Percentiles rank a stretch among this genome's conserved stretches.
Conservation (phyloP, 2,113 vertebrate species). For the Cyprinus carpio region DNA sequence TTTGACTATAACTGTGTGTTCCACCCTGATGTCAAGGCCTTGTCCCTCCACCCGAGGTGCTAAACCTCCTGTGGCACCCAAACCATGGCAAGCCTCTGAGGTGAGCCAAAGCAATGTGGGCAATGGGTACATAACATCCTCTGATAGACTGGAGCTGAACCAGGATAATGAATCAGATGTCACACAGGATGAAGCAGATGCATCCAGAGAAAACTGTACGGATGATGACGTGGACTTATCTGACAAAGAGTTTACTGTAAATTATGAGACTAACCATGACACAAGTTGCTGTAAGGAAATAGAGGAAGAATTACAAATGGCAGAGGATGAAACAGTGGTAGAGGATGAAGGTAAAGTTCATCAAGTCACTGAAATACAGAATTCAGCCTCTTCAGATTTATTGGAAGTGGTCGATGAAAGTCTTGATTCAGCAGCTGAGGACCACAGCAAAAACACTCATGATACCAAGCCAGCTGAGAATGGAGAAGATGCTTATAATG, state of each 20-base stretch:
- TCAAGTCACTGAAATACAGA: constrained; percentile 59
- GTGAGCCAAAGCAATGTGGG: constrained; percentile 72
- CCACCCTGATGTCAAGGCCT: constrained; percentile 81
- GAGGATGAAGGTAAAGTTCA: constrained; percentile 41
- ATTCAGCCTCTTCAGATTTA: constrained; percentile 66
- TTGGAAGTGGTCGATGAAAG: constrained; percentile 61
- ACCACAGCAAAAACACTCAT: constrained; percentile 63
- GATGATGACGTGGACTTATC: constrained; percentile 55
- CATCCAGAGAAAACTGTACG: constrained; percentile 50
- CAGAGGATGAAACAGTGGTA: constrained; percentile 47
- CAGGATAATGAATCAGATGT: constrained; percentile 69
- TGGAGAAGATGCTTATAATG: constrained; percentile 43
- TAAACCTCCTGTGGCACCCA: constrained; percentile 90
- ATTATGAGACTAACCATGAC: constrained; percentile 44
- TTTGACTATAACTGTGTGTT: constrained; percentile 81
- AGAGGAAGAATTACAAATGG: constrained; percentile 13
- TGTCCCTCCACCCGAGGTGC: constrained; percentile 78
- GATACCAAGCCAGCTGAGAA: constrained; percentile 56
- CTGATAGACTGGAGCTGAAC: constrained; percentile 66
- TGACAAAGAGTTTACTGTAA: not conserved
- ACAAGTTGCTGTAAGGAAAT: constrained; percentile 21
- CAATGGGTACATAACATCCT: constrained; percentile 80
- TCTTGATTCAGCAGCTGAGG: constrained; percentile 59
- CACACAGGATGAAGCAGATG: constrained; percentile 62
- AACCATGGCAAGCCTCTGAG: constrained; percentile 79